These are phyloP conservation scores for Parnassius glacialis DNA, from an alignment of 2,888 invertebrate species.

Conservation along the genomic window DNA sequence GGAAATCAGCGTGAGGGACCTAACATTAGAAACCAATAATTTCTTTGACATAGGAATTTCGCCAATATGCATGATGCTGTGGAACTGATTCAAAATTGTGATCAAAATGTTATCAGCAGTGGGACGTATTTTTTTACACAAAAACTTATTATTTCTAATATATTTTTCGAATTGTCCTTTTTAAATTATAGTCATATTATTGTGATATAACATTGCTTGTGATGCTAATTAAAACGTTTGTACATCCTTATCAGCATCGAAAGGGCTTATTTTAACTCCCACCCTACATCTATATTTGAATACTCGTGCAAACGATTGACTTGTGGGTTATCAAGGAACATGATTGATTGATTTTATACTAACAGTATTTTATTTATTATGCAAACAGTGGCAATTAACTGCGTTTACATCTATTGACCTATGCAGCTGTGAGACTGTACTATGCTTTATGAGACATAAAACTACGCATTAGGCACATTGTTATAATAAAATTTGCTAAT, in stretches of 20 bases:
- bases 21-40: no score
- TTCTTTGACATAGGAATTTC: no score
- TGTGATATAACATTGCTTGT: no score
- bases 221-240: not conserved
- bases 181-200: no score
- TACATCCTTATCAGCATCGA: slow-evolving; percentile 1
- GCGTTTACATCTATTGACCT: slow-evolving; percentile 31
- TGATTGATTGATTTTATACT: slow-evolving; percentile 50
- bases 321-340: slow-evolving; percentile 44
- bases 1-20: no score
- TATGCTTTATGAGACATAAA: slow-evolving; percentile 17
- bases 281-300: slow-evolving; percentile 25
- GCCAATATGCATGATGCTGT: no score
- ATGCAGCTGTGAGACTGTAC: slow-evolving; percentile 26
- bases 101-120: no score
- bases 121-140: no score
- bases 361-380: slow-evolving; percentile 27
- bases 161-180: no score
- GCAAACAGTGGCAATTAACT: slow-evolving; percentile 27
- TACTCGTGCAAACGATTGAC: slow-evolving; percentile 48
- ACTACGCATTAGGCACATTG: slow-evolving; percentile 17
- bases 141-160: no score
- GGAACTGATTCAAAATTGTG: no score
- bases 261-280: slow-evolving; percentile 18
- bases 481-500: slow-evolving; percentile 12